Conservation (phyloP, 2,888 invertebrate genomes). For the Podotricha telesiphe region DNA sequence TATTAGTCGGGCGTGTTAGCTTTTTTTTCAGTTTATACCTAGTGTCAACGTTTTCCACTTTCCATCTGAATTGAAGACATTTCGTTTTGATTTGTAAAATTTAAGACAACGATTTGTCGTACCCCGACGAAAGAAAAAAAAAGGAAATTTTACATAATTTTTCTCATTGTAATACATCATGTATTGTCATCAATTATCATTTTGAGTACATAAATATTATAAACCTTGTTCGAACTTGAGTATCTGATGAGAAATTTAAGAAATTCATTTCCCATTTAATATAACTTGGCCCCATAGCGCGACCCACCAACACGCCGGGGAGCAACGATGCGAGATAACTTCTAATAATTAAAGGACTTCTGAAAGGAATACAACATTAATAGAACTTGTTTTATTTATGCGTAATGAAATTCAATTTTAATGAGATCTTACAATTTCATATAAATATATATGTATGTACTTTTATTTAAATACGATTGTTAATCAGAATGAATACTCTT, state of each 20-base stretch:
- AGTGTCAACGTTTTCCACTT: too few species aligned
- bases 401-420: background rate
- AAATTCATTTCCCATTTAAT: background rate
- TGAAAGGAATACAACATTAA: background rate
- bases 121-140: too few species aligned
- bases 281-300: slow-evolving; percentile 5
- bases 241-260: slow-evolving; percentile 2
- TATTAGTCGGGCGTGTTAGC: too few species aligned
- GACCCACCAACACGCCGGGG: slow-evolving; percentile 20
- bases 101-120: too few species aligned
- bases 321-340: slow-evolving; percentile 8
- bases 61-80: too few species aligned
- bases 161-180: background rate
- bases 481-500: too few species aligned
- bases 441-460: background rate
- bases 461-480: background rate
- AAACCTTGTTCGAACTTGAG: background rate
- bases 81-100: too few species aligned
- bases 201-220: background rate
- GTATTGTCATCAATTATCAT: background rate
- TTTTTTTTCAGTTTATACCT: too few species aligned
- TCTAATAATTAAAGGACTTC: slow-evolving; percentile 16
- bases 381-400: background rate
- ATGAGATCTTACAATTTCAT: background rate
- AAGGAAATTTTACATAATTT: too few species aligned